Evolutionary conservation across 2,797 vertebrate species (phyloP), one percentile per base, ranked within the genome.

Genomic region (Nyctalus aviator): DNA sequence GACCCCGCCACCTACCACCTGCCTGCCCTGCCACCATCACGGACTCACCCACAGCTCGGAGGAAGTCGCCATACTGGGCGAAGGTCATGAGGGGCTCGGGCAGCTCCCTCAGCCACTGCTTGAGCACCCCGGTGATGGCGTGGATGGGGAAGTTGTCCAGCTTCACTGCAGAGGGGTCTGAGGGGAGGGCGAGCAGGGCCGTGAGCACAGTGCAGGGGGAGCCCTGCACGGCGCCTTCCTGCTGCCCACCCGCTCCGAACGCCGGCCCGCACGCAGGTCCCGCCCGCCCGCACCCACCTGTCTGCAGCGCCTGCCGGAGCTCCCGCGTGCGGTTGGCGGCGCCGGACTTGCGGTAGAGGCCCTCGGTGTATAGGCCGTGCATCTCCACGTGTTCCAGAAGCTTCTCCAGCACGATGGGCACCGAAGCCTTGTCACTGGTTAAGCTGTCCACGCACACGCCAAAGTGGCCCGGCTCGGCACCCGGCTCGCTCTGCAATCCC

Each of bases 301-400:
- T 98, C 96, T 99, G 99, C 81, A 99, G 96, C 0, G 98, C 97
- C 97, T 99, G 99, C 89, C 99, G 99, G 57, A 99, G 98, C 97
- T 99, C 99, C 96, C 99, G 99, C 68, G 99, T 99, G 15, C 99
- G 99, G 96, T 99, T 99, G 91, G 99, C 99, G 0, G 99, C 99
- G 0, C 99, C 99, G 0, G 99, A 99, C 94, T 99, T 99, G 97
- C 99, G 99, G 97, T 99, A 99, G 96, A 99, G 99, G 95, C 99
- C 99, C 96, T 99, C 99, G 0, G 99, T 99, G 98, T 99, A 99
- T 55, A 99, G 99, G 85, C 99, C 99, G 0, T 99, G 98, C 99
- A 99, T 99, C 98, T 99, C 99, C 96, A 99, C 99, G 0, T 99
- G 99, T 96, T 99, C 99, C 93, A 99, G 98, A 98, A 99, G 97